Evolutionary conservation across 2,888 invertebrate species (phyloP).

Genomic region (Esperia sulphurella): DNA sequence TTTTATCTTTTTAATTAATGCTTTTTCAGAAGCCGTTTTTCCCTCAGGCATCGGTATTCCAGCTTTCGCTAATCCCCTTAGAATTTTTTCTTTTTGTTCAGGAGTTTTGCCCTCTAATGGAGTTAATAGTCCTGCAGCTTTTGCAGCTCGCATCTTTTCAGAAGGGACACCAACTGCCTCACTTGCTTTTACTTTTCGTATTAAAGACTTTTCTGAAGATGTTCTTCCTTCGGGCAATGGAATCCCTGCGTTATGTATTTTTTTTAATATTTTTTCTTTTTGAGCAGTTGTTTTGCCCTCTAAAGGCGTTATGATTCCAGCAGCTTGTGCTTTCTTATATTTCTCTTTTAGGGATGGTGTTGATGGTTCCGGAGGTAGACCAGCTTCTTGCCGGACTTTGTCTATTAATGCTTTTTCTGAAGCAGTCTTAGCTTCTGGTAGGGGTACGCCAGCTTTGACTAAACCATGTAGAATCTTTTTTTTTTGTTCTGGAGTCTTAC

Average conservation of each 20-base stretch:
- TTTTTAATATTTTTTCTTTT: constrained; percentile 18
- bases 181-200: constrained; percentile 16
- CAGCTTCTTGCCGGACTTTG: constrained; percentile 19
- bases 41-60: constrained; percentile 28
- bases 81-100: constrained; percentile 30
- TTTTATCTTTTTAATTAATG: constrained; percentile 18
- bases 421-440: constrained; percentile 14
- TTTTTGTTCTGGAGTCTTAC: constrained; percentile 17
- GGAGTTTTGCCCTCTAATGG: constrained; percentile 25
- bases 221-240: constrained; percentile 12
- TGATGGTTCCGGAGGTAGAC: constrained; percentile 30
- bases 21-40: constrained; percentile 28
- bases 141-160: constrained; percentile 20
- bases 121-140: constrained; percentile 10
- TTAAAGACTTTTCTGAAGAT: constrained; percentile 26
- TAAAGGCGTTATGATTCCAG: constrained; percentile 22
- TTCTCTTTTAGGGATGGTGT: constrained; percentile 18
- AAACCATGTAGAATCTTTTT: constrained; percentile 26
- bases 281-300: constrained; percentile 22
- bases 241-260: constrained; percentile 13
- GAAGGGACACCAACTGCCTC: constrained; percentile 9
- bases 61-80: constrained; percentile 20
- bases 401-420: constrained; percentile 25
- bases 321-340: constrained; percentile 20
- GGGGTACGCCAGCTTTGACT: neutral